phyloP scores from a whole-genome alignment of 35 echinoderm and acorn worm species.

The Ophioderma brevispina region DNA sequence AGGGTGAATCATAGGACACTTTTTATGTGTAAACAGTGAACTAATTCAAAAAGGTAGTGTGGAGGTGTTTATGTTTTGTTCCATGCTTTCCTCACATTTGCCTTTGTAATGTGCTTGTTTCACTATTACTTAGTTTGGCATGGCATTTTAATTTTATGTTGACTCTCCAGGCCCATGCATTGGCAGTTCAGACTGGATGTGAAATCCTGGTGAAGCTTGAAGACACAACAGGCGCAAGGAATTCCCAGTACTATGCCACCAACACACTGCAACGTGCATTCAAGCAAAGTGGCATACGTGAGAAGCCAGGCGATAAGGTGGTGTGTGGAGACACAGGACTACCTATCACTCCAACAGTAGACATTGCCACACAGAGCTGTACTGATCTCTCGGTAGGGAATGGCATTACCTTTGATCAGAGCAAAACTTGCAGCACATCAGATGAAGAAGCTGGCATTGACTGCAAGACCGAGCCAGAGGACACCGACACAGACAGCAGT shows the following conservation, averaged over 20 bases:
- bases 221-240: not conserved
- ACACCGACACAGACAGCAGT: not conserved
- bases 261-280: not conserved
- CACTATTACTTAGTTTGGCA: too few relatives aligned
- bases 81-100: too few relatives aligned
- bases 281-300: not conserved
- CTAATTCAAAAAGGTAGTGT: too few relatives aligned
- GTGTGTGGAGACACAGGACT: not conserved
- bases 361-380: not conserved
- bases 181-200: not conserved
- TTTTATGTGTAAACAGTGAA: too few relatives aligned
- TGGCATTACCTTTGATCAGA: not conserved
- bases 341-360: not conserved
- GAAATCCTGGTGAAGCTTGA: not conserved
- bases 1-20: too few relatives aligned
- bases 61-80: too few relatives aligned
- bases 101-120: too few relatives aligned
- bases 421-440: not conserved
- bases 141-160: too few relatives aligned
- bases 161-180: not conserved
- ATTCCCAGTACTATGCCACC: conserved; percentile 2
- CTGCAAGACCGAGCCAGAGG: not conserved
- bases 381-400: not conserved
- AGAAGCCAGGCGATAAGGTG: not conserved
- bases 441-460: not conserved